Evolutionary conservation across 2,113 vertebrate species (phyloP).

Genomic region (Tapirus terrestris): DNA sequence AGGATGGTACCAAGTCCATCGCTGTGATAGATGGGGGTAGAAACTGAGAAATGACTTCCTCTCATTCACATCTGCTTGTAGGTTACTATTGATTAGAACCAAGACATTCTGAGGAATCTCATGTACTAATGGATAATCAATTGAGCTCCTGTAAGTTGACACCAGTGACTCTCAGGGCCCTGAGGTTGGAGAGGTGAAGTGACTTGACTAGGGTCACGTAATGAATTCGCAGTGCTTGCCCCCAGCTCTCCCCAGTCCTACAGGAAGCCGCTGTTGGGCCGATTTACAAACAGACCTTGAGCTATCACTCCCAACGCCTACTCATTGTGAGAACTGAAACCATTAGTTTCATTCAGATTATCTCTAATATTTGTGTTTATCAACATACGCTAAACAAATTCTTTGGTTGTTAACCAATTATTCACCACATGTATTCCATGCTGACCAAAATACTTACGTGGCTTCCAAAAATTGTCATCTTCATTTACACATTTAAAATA

Average conservation of each 20-base stretch:
- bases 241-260: background rate
- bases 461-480: background rate
- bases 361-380: background rate
- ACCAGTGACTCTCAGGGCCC: background rate
- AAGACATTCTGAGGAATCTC: background rate
- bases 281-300: background rate
- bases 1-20: background rate
- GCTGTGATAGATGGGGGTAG: background rate
- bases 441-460: background rate
- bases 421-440: background rate
- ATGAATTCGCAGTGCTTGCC: fast-evolving
- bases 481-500: background rate
- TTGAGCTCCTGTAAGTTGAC: background rate
- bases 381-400: background rate
- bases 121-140: background rate
- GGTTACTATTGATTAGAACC: background rate
- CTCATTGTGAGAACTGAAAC: constrained; percentile 1
- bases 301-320: background rate
- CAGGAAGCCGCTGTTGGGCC: background rate
- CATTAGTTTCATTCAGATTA: background rate
- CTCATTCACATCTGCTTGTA: background rate
- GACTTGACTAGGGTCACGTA: background rate
- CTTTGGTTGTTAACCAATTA: background rate
- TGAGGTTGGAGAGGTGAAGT: background rate
- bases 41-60: background rate